Evolutionary conservation across 2,113 vertebrate genomes (phyloP).

Genomic region (Panurus biarmicus): DNA sequence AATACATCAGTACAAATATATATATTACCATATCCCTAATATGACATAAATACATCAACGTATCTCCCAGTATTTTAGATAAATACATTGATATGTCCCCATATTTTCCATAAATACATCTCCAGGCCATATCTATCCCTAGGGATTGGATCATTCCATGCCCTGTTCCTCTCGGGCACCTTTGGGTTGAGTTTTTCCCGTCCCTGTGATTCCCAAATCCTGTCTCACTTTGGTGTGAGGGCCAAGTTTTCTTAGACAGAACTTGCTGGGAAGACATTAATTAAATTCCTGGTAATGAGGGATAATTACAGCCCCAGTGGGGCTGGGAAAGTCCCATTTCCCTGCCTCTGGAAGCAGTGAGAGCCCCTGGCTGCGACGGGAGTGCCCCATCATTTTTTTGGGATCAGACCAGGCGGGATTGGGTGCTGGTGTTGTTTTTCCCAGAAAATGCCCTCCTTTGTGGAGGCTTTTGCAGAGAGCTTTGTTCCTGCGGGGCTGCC

Average conservation of each 20-base stretch:
- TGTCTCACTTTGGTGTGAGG: fast-evolving
- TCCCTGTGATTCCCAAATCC: background rate
- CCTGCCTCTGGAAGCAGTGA: fast-evolving
- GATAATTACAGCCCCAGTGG: fast-evolving
- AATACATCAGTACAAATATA: background rate
- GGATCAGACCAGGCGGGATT: background rate
- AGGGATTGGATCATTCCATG: background rate
- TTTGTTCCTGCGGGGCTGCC: background rate
- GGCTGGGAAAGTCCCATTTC: background rate
- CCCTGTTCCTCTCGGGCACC: background rate
- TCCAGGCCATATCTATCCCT: fast-evolving
- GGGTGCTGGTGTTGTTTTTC: background rate
- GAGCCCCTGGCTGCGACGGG: background rate
- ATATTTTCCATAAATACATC: background rate
- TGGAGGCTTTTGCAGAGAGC: background rate
- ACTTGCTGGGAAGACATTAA: background rate
- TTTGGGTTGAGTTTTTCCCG: background rate
- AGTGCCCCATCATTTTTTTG: background rate
- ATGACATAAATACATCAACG: background rate
- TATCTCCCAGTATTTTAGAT: background rate
- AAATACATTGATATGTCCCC: background rate
- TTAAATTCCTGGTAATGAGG: background rate
- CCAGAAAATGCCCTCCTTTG: background rate
- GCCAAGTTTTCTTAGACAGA: background rate
- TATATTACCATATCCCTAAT: background rate